Evolutionary conservation across 1,140 invertebrate genomes (phyloP).

Genomic region (Drosophila ironensis): DNA sequence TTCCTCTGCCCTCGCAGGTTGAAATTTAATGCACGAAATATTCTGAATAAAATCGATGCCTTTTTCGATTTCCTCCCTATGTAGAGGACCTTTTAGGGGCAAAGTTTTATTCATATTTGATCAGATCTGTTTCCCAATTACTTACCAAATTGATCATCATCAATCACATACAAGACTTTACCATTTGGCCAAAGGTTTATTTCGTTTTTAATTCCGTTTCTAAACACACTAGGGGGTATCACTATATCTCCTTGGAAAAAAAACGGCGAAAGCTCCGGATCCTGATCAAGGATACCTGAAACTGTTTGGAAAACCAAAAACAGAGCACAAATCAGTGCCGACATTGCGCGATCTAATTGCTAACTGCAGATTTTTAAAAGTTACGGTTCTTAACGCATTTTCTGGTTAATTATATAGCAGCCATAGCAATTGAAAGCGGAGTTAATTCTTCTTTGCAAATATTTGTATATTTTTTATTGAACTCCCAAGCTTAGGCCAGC

Average conservation of each 20-base stretch:
- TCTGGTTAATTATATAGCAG: too few species aligned
- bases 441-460: too few species aligned
- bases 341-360: too few species aligned
- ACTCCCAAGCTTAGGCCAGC: too few species aligned
- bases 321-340: neutral
- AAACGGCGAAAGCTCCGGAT: constrained; percentile 21
- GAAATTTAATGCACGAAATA: too few species aligned
- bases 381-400: too few species aligned
- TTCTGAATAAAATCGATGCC: too few species aligned
- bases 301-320: neutral
- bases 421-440: too few species aligned
- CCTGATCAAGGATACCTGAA: neutral
- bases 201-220: constrained; percentile 84
- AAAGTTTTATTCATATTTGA: neutral
- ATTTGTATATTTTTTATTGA: too few species aligned
- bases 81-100: neutral
- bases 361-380: too few species aligned
- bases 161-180: constrained; percentile 84
- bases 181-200: constrained; percentile 85
- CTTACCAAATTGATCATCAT: constrained; percentile 59
- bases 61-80: too few species aligned
- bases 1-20: neutral
- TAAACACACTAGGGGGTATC: fast-evolving
- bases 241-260: constrained; percentile 45
- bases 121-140: neutral